A percentile compares a stretch with the other conserved stretches of the same genome.
phyloP scores from a whole-genome alignment of 2,888 invertebrate species.

The Acanthacorydalis orientalis region DNA sequence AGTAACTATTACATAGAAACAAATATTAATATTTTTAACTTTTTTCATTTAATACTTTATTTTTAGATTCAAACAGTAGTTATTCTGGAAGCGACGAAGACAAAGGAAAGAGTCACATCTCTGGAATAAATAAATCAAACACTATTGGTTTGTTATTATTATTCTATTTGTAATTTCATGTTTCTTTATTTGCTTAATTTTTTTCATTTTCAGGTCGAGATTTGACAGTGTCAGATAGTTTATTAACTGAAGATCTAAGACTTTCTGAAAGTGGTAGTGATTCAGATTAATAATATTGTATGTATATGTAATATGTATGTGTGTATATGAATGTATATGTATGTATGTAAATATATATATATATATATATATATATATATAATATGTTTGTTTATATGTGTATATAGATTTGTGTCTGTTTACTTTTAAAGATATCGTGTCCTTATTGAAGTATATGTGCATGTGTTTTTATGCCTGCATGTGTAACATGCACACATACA shows the following conservation, averaged over 20 bases:
- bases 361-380: too few relatives aligned
- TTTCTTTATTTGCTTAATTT: conserved; percentile 6
- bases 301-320: neutral
- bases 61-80: conserved; percentile 25
- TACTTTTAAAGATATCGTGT: too few relatives aligned
- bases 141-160: too few relatives aligned
- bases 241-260: conserved; percentile 70
- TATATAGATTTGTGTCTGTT: too few relatives aligned
- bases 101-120: conserved; percentile 4
- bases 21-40: too few relatives aligned
- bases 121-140: neutral
- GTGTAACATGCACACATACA: too few relatives aligned
- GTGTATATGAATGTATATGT: neutral
- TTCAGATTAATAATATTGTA: conserved; percentile 34
- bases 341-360: neutral
- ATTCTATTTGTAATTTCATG: too few relatives aligned
- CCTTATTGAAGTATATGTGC: too few relatives aligned
- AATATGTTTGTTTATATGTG: too few relatives aligned
- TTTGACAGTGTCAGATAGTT: conserved; percentile 37
- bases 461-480: too few relatives aligned
- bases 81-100: conserved; percentile 23
- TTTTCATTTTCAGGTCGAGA: conserved; percentile 17
- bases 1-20: too few relatives aligned
- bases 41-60: too few relatives aligned
- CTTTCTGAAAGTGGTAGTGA: conserved; percentile 76